Percentiles rank a stretch among this genome's conserved stretches.
These are phyloP conservation scores for Halcyon smyrnensis DNA, from an alignment of 2,797 vertebrate species.

Conservation along the genomic window DNA sequence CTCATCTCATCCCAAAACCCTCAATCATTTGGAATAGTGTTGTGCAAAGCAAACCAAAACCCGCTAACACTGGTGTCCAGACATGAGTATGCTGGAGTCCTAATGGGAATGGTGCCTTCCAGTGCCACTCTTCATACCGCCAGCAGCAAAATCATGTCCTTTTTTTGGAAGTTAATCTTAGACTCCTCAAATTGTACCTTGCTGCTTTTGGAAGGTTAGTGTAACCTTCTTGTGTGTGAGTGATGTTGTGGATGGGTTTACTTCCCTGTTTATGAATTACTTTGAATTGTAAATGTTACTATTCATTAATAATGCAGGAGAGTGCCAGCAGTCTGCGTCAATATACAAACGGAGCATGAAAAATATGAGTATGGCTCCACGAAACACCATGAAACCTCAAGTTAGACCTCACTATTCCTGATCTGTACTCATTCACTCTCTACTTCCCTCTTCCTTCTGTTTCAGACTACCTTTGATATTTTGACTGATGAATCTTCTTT, in stretches of 20 bases:
- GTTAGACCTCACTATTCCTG: not conserved
- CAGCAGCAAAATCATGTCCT: accelerated
- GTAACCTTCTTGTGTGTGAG: not conserved
- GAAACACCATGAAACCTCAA: accelerated
- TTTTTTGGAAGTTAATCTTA: not conserved
- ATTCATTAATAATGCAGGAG: not conserved
- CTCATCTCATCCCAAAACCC: not conserved
- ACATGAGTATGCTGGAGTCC: no score
- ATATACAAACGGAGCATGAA: not conserved
- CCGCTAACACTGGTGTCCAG: not conserved
- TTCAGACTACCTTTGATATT: not conserved
- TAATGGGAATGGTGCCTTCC: accelerated
- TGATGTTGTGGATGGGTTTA: not conserved
- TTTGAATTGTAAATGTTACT: constrained; percentile 9
- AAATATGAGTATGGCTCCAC: not conserved
- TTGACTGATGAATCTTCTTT: not conserved
- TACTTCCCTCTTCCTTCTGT: not conserved
- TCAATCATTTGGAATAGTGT: not conserved
- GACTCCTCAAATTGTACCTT: not conserved
- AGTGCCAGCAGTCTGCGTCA: not conserved
- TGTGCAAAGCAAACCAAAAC: not conserved
- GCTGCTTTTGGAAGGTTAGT: not conserved
- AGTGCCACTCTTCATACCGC: not conserved
- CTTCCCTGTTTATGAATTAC: not conserved
- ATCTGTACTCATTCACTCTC: not conserved